Evolutionary conservation across 92 coral and sea anemone species (phyloP).

Genomic region (Phenganax marumi): DNA sequence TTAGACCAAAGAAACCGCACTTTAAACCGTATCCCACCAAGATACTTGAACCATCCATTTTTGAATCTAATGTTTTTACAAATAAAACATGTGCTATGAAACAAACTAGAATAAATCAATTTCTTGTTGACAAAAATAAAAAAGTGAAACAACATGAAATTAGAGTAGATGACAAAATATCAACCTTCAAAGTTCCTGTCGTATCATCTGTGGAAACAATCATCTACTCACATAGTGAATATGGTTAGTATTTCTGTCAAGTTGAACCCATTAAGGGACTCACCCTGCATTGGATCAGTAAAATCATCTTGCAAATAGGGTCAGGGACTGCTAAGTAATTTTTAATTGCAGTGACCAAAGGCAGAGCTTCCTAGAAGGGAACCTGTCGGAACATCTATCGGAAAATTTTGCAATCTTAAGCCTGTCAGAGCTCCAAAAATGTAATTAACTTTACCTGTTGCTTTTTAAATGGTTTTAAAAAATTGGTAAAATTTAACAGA

Average conservation of each 20-base stretch:
- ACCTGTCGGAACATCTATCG: no score
- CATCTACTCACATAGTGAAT: not conserved
- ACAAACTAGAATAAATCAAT: constrained; percentile 29
- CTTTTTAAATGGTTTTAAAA: no score
- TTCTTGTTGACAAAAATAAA: constrained; percentile 13
- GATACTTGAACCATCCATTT: not conserved
- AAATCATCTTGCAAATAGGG: no score
- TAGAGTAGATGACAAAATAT: not conserved
- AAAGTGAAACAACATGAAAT: not conserved
- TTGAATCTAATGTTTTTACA: not conserved
- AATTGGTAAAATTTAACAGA: no score
- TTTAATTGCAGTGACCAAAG: no score
- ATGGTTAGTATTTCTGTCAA: constrained; percentile 8
- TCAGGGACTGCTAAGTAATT: no score
- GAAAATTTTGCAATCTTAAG: no score
- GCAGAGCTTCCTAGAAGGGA: no score
- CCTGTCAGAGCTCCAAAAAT: no score
- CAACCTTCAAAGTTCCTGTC: constrained; percentile 15
- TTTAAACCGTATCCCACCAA: constrained; percentile 21
- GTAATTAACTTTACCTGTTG: no score
- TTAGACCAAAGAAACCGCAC: constrained; percentile 10
- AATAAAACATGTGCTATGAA: constrained; percentile 3
- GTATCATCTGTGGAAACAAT: not conserved
- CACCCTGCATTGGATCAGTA: no score
- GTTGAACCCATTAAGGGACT: not conserved